Percentiles rank a stretch among this genome's conserved stretches.
phyloP scores from a whole-genome alignment of 2,888 invertebrate genomes.

The Dilophus febrilis region DNA sequence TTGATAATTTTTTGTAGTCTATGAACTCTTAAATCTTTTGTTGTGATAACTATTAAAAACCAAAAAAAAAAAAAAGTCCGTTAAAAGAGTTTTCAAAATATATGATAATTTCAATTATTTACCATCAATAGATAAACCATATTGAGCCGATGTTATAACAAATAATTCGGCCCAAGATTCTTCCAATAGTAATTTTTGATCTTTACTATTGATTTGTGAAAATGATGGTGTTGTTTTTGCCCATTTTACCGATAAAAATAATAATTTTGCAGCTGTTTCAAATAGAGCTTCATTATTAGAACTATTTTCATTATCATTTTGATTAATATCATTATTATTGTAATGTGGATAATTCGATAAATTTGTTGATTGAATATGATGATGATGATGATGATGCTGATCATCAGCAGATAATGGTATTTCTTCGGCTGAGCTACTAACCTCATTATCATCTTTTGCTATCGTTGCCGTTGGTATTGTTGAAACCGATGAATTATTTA shows the following conservation, averaged over 20 bases:
- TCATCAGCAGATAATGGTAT: slow-evolving; percentile 23
- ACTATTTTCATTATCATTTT: slow-evolving; percentile 10
- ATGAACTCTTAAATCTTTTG: slow-evolving; percentile 26
- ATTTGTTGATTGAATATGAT: slow-evolving; percentile 14
- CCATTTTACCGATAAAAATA: slow-evolving; percentile 68
- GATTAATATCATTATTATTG: slow-evolving; percentile 11
- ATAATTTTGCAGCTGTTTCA: slow-evolving; percentile 55
- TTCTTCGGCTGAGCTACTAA: slow-evolving; percentile 59
- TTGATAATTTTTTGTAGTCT: slow-evolving; percentile 46
- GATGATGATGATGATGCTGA: slow-evolving; percentile 10
- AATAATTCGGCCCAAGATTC: slow-evolving; percentile 74
- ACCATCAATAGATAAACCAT: slow-evolving; percentile 52
- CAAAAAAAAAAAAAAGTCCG: too few relatives aligned
- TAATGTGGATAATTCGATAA: too few relatives aligned
- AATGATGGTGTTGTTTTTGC: slow-evolving; percentile 60
- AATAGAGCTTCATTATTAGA: slow-evolving; percentile 36
- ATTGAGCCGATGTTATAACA: slow-evolving; percentile 66
- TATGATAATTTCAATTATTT: neutral
- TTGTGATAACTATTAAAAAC: neutral
- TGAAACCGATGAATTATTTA: too few relatives aligned
- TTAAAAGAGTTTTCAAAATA: neutral
- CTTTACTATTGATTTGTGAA: slow-evolving; percentile 39
- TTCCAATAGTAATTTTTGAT: slow-evolving; percentile 56
- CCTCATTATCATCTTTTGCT: slow-evolving; percentile 55
- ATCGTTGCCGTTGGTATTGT: neutral